A percentile compares a stretch with the other conserved stretches of the same genome.
Evolutionary conservation across 2,888 invertebrate genomes (phyloP).

Genomic region (Aelia acuminata): DNA sequence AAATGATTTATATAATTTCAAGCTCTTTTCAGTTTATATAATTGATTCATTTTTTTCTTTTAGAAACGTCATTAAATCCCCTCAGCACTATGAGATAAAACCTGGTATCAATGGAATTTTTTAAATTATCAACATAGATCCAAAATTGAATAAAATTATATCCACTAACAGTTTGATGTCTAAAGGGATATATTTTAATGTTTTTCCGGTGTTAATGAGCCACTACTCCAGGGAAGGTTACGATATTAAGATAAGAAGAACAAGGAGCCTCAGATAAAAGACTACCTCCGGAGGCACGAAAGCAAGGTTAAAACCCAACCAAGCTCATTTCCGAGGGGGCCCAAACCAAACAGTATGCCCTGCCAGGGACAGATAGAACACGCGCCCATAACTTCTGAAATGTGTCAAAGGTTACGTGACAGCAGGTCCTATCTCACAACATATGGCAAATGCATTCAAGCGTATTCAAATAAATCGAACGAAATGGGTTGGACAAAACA

Average conservation of each 20-base stretch:
- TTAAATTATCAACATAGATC: too few relatives aligned
- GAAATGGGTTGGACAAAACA: too few relatives aligned
- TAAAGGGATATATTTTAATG: background rate
- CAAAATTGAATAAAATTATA: background rate
- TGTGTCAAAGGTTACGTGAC: background rate
- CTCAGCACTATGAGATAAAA: too few relatives aligned
- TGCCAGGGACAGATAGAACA: background rate
- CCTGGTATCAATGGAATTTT: too few relatives aligned
- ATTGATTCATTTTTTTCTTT: too few relatives aligned
- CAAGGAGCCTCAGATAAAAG: background rate
- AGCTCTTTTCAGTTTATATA: too few relatives aligned
- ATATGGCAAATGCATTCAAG: background rate
- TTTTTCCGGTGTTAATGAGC: background rate
- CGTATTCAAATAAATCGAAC: too few relatives aligned
- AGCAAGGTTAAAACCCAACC: background rate
- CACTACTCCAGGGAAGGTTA: background rate
- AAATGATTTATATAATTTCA: too few relatives aligned
- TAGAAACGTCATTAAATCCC: too few relatives aligned
- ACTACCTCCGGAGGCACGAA: background rate
- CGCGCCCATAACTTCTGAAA: background rate
- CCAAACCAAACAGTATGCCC: background rate
- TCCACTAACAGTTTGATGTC: background rate
- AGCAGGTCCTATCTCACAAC: background rate
- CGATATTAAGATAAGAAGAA: background rate
- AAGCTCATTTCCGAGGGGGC: conserved; percentile 20